Base-by-base conservation (phyloP, 1,140 invertebrate species). In the Hetaerina americana region DNA sequence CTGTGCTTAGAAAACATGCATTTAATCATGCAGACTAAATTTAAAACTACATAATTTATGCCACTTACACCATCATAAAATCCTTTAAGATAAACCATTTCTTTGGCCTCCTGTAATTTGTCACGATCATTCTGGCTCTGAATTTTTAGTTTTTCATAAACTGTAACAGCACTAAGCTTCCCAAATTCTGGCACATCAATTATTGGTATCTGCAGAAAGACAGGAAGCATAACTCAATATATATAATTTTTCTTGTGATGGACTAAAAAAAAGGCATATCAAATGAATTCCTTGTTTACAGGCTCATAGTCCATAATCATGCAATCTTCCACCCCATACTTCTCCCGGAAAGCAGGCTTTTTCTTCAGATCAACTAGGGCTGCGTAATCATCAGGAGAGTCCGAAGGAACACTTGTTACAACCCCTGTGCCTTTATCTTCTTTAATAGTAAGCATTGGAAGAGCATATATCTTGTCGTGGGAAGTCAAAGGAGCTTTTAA, bases 371-470 rank as follows among this genome's bases (percentile, higher is more conserved):
- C 97, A 18, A 89, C 85, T 0, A 99, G 82, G 29, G 97, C 96
- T 27, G 96, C 96, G 82, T 92, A 99, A 83, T 99, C 98, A 84
- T 99, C 98, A 0, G 98, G 98, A 2, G 98, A 93, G 85, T 99
- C 98, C 1, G 96, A 98, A 0, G 97, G 97, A 3, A 99, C 98
- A 77, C 95, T 97, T 0, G 97, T 98, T 0, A 99, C 98, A 72
- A 99, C 87, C 22, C 97, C 98, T 8, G 97, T 99, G 22, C 97
- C 93, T 85, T 99, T 99, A 76, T 98, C 95, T 79, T 97, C 93
- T 82, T 97, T 97, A 74, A 99, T 98, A 5, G 94, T 97, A 27
- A 99, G 80, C 97, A 99, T 99, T 15, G 98, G 98, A 22, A 99
- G 84, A 0, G 94, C 90, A 79, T 99, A 99, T 70, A 99, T 92